Conservation (phyloP, 2,113 vertebrate genomes). For the Callionymus lyra region DNA sequence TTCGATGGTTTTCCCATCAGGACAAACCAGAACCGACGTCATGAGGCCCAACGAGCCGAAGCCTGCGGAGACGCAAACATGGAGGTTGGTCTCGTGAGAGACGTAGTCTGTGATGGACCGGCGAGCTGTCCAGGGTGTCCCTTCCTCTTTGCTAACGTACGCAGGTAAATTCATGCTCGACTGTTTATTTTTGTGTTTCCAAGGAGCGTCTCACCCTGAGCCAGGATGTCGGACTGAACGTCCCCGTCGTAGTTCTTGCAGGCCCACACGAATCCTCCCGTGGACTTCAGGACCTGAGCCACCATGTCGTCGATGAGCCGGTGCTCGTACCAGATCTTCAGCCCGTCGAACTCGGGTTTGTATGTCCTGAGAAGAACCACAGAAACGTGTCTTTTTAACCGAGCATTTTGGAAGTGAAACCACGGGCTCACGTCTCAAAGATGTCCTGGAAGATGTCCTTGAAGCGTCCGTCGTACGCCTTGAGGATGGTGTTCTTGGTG, state of each 20-base stretch:
- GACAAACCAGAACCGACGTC: conserved; percentile 93
- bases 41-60: conserved; percentile 94
- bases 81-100: no score
- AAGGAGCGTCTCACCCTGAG: conserved; percentile 72
- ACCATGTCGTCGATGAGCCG: conserved; percentile 98
- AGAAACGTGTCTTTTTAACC: no score
- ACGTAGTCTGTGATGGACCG: no score
- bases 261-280: conserved; percentile 93
- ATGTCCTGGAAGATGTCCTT: conserved; percentile 97
- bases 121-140: no score
- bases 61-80: conserved; percentile 54
- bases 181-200: not conserved
- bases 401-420: no score
- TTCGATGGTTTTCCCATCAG: conserved; percentile 95
- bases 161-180: not conserved
- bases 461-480: conserved; percentile 91
- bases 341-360: conserved; percentile 88
- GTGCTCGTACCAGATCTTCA: conserved; percentile 99
- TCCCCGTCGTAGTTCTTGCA: conserved; percentile 98
- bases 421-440: conserved; percentile 86
- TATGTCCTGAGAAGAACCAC: conserved; percentile 72
- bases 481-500: conserved; percentile 94
- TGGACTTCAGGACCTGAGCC: conserved; percentile 90
- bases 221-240: conserved; percentile 95
- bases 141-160: no score